Evolutionary conservation across 1,140 invertebrate species (phyloP), one percentile per base, ranked within the genome.

Genomic region (Mesaphorura yosii): DNA sequence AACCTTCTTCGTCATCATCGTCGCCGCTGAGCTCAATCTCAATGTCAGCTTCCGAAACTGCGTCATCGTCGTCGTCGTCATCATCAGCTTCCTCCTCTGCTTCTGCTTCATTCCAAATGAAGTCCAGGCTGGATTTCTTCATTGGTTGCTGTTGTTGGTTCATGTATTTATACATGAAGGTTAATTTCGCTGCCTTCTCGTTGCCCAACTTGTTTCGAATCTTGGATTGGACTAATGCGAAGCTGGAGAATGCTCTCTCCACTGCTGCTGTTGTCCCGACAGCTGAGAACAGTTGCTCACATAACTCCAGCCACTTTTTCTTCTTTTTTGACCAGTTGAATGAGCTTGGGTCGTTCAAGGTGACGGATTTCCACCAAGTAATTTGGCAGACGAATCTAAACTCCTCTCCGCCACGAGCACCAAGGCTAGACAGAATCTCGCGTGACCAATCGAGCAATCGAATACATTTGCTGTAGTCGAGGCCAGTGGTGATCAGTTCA

Each of bases 121-220:
- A 7, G 23, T 42, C 40, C n/a, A n/a, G n/a, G n/a, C 40, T 42
- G 40, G 40, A 7, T 42, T 22, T 42, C 23, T 42, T 22, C 23
- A 19, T 22, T 22, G n/a, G n/a, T 42, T 7, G 40, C 23, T 42
- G 19, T n/a, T n/a, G n/a, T n/a, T n/a, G n/a, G n/a, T 58, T 39
- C n/a, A 62, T 34, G 20, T 20, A 25, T 42, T 59, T 59, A 20
- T 48, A 62, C 23, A 59, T 53, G n/a, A 39, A 42, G 20, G 53
- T 48, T 27, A 62, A 48, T 53, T 62, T 62, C 17, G 44, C 38
- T 34, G 57, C 53, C 44, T 62, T 62, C 40, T 55, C 42, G 41
- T 49, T 26, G n/a, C 50, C 50, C 29, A 62, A 42, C 25, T 47
- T 44, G 42, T 62, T 62, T 28, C 53, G 44, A 20, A 62, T 17